These are phyloP conservation scores for Anagrus nilaparvatae DNA, from an alignment of 1,140 invertebrate genomes.

Conservation along the genomic window DNA sequence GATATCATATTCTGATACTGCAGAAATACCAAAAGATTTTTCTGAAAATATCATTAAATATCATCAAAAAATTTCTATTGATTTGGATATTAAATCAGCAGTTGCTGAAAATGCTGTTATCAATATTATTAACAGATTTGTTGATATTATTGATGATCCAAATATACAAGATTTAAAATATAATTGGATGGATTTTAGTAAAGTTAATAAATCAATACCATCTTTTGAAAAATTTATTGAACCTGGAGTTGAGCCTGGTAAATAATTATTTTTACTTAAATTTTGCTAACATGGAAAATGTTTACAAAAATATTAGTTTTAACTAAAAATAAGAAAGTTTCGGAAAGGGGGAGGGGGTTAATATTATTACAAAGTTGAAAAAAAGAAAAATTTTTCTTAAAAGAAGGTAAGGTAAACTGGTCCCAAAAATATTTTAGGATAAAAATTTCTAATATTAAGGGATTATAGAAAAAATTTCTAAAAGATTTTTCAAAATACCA, in stretches of 20 bases:
- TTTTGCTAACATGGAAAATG: no score
- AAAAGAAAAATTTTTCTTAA: no score
- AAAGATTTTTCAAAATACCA: no score
- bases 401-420: no score
- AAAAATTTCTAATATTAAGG: no score
- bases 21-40: conserved; percentile 55
- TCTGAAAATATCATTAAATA: conserved; percentile 50
- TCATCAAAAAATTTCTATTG: conserved; percentile 26
- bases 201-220: conserved; percentile 44
- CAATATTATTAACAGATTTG: conserved; percentile 60
- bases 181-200: conserved; percentile 54
- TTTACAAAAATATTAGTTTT: no score
- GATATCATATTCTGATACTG: conserved; percentile 53
- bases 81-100: conserved; percentile 49
- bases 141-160: conserved; percentile 46
- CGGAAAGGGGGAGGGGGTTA: no score
- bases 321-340: no score
- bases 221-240: conserved; percentile 46
- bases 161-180: conserved; percentile 47
- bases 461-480: no score
- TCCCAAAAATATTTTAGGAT: no score
- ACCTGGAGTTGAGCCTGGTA: conserved; percentile 35
- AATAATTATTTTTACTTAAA: not conserved
- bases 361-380: no score
- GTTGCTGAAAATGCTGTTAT: conserved; percentile 55